Percentiles rank a stretch among this genome's conserved stretches.
These are phyloP conservation scores for Coleophora flavipennella DNA, from an alignment of 2,888 invertebrate genomes.

Conservation along the genomic window DNA sequence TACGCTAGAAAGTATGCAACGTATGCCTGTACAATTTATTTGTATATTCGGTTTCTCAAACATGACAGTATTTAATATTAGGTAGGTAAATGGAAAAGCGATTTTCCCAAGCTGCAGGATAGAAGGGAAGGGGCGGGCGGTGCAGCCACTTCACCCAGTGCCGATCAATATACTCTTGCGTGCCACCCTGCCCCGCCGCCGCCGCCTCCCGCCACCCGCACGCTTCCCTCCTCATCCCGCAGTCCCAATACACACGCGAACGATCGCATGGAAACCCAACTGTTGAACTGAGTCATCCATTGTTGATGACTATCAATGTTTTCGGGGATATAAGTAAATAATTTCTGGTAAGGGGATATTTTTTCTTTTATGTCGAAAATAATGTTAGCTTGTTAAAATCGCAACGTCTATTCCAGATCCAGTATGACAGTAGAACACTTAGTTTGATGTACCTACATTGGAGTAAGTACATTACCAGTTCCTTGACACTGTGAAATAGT, in stretches of 20 bases:
- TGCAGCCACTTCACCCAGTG: slow-evolving; percentile 30
- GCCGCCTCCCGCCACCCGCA: slow-evolving; percentile 13
- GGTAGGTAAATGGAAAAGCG: slow-evolving; percentile 15
- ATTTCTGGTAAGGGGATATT: too few species aligned
- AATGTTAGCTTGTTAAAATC: too few species aligned
- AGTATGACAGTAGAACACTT: too few species aligned
- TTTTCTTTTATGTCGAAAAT: too few species aligned
- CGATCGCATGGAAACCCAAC: not conserved
- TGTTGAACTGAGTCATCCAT: not conserved
- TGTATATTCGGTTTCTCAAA: not conserved
- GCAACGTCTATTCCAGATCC: too few species aligned
- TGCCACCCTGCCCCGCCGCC: slow-evolving; percentile 17
- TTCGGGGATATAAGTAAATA: too few species aligned
- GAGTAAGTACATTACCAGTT: too few species aligned
- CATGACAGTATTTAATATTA: not conserved
- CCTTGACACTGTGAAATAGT: too few species aligned
- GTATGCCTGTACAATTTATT: too few species aligned
- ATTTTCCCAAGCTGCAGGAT: slow-evolving; percentile 36
- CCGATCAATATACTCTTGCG: slow-evolving; percentile 46
- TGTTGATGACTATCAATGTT: too few species aligned
- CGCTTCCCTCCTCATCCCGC: slow-evolving; percentile 9
- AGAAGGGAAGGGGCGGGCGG: slow-evolving; percentile 30
- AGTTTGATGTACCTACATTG: too few species aligned
- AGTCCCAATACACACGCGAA: slow-evolving; percentile 7
- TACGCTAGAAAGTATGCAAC: too few species aligned